Conservation (phyloP, 2,113 vertebrate genomes). For the Mixornis gularis region DNA sequence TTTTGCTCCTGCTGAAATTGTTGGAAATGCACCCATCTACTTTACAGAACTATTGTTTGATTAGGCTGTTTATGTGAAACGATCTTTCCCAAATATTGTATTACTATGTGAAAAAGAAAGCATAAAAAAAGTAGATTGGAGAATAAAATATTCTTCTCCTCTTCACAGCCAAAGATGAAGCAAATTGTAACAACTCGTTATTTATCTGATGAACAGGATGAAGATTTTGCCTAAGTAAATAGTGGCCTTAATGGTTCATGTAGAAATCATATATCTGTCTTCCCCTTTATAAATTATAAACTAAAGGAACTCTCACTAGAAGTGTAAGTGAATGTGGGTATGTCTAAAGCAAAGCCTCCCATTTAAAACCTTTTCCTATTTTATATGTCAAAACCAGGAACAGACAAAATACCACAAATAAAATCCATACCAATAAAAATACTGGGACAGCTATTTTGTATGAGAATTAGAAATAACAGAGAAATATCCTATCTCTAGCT, state of each 20-base stretch:
- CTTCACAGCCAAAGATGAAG: neutral
- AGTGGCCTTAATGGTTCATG: neutral
- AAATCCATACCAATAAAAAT: neutral
- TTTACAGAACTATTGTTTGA: neutral
- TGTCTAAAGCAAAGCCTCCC: neutral
- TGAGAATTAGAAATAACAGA: neutral
- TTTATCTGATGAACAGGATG: neutral
- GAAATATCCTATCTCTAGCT: neutral
- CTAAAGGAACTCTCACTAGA: neutral
- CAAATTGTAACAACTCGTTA: neutral
- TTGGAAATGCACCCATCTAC: neutral
- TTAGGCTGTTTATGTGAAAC: neutral
- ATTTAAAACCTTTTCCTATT: constrained; percentile 23
- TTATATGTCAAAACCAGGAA: neutral
- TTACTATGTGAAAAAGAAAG: neutral
- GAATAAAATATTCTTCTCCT: neutral
- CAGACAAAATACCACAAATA: neutral
- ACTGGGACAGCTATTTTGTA: neutral
- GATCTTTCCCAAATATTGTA: neutral
- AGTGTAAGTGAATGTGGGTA: neutral
- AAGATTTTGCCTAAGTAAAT: neutral
- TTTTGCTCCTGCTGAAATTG: neutral
- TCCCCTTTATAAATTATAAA: neutral
- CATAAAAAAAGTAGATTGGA: neutral
- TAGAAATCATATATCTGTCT: neutral